Evolutionary conservation across 1,140 invertebrate genomes (phyloP), one percentile per base, ranked within the genome.

Genomic region (Penaeus chinensis): DNA sequence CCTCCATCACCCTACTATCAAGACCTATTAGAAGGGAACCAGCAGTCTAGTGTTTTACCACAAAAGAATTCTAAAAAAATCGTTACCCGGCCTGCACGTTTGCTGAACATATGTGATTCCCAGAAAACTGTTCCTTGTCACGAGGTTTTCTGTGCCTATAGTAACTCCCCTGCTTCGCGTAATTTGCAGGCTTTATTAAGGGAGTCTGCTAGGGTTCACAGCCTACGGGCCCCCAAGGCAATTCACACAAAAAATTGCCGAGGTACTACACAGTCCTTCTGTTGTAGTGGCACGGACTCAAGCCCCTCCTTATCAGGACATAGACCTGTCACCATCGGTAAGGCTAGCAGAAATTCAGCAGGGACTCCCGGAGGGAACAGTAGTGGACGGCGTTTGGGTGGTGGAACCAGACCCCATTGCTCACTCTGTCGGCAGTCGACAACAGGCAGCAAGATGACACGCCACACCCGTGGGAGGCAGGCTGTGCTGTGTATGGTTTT

Each of bases 91-190:
- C 20, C 24, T 37, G 61, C 81, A 22, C n/a, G 65, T 71, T 47
- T 83, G 27, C 65, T 19, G n/a, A 54, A 42, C 81, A 71, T 66
- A 24, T 42, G 65, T 71, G 24, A 32, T 54, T n/a, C 20, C 65
- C 66, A 47, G 27, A 27, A n/a, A 32, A 61, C 81, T 66, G 27
- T 66, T 63, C 86, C 86, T 10, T 87, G 86, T 61, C 86, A 87
- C 77, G 80, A 69, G 10, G 71, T 87, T 11, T 87, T 87, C 86
- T 87, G 86, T 77, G 86, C 86, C 19, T 87, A 87, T 54, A 87
- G 86, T 62, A 87, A 80, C 65, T 77, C 86, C 19, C 86, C 86
- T 42, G 80, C 81, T 24, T 74, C 86, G 47, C 62, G 80, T 8
- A 82, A 62, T 32, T 32, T 87, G n/a, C 86, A 82, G 62, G 78